Base-by-base conservation (phyloP, 2,888 invertebrate species). In the Leptinotarsa tumamoca region DNA sequence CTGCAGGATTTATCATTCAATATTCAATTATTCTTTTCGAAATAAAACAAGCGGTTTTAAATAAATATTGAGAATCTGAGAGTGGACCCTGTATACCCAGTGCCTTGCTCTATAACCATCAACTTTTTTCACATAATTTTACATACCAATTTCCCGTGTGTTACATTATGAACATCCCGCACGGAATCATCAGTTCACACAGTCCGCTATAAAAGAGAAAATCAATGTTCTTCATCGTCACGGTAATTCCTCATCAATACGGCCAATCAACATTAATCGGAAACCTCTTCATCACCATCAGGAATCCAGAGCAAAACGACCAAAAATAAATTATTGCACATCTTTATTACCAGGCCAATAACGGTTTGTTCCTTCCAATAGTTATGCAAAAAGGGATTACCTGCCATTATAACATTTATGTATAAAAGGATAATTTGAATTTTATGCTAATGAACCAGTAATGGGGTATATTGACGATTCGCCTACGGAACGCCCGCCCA, bases 401-500 rank as follows among this genome's bases (percentile, higher is more conserved):
- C 70, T 21, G 58, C 58, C 56, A 70, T 70, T 67, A 66, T 43
- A 56, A 54, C 33, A 71, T 68, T 56, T 18, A 43, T 23, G 18
- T 78, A 66, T 70, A 75, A 74, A 72, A 73, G 71, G 73, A 70
- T 80, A 75, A 82, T 80, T 80, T 73, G 78, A 80, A 81, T 80
- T 78, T 78, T 77, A 81, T 80, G 81, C 76, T 79, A 79, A 80
- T 69, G 76, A 51, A 66, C 74, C 50, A 70, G 78, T 80, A 81
- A 81, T 80, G 79, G 79, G 80, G 78, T 74, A 68, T 80, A 82
- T 79, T 80, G 80, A 78, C 77, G 77, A 56, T 51, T 79, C 80
- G 81, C 82, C 80, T 74, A 77, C 79, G 70, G 76, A 70, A 23
- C 23, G 52, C 77, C 74, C 77, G 79, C 78, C 66, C 61, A 71